phyloP scores from a whole-genome alignment of 2,113 vertebrate species.

The human (Homo sapiens) region DNA sequence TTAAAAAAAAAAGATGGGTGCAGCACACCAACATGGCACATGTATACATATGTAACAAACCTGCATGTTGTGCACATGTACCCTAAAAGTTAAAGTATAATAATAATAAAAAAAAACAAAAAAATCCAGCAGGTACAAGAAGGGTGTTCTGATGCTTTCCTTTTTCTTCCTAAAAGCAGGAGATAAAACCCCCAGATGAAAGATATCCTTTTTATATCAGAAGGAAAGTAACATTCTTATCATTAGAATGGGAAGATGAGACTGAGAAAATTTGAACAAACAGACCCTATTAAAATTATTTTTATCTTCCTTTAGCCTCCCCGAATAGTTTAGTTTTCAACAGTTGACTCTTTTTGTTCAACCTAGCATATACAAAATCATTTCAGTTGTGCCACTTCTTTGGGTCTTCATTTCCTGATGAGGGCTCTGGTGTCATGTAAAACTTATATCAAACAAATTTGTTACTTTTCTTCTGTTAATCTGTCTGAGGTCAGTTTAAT shows the following conservation, averaged over 20 bases:
- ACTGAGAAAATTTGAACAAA: neutral
- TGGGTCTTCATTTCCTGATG: neutral
- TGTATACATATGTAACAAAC: too few species aligned
- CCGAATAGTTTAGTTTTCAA: neutral
- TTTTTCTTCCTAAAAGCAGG: neutral
- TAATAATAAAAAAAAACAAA: too few species aligned
- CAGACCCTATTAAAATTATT: neutral
- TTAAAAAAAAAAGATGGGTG: neutral
- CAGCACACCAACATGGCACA: too few species aligned
- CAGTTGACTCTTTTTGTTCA: neutral
- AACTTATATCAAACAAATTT: neutral
- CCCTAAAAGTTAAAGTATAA: too few species aligned
- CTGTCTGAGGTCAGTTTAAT: neutral
- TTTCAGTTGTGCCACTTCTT: neutral
- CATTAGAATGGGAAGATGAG: neutral
- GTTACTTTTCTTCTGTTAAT: neutral
- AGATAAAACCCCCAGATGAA: neutral
- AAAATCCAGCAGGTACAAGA: neutral
- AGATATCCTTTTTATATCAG: neutral
- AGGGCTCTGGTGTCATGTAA: neutral
- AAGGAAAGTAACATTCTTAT: neutral
- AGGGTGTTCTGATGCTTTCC: neutral
- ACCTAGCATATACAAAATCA: neutral
- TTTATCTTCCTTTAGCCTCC: neutral
- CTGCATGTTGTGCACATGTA: too few species aligned